Evolutionary conservation across 2,113 vertebrate species (phyloP), one percentile per base, ranked within the genome.

Genomic region (Hylia prasina): DNA sequence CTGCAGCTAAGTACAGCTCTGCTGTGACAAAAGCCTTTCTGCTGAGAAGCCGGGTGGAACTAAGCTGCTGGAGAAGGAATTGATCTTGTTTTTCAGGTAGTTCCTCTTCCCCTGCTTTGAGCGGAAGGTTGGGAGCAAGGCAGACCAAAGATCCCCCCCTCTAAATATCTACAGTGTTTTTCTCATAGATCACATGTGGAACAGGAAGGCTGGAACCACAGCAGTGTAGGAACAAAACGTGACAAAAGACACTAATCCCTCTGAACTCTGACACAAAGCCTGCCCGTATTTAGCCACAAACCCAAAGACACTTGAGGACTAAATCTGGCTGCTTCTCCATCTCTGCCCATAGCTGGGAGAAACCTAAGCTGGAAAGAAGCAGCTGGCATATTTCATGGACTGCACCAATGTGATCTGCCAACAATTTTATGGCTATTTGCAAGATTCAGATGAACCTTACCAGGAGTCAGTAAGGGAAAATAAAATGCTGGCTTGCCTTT

Each of bases 321-420:
- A 77, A 80, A 90, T 85, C 78, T 69, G 81, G 58, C 63, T 69
- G 68, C 63, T 85, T 25, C 37, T 82, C 30, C 78, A 70, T 57
- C 85, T 88, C 70, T 90, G 71, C 87, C 70, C 50, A 81, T 25
- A 91, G 85, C 87, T 78, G 95, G 68, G 63, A 73, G 90, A 93
- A 94, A 76, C 22, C 56, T 73, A 91, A 90, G 47, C 71, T 92
- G 82, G 47, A 82, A 89, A 54, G 87, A 77, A 77, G 75, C 75
- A 95, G 85, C 87, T 94, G 75, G 60, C 71, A 37, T 72, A 82
- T 88, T 95, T 94, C 87, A 95, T 60, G 24, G 63, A 70, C 90
- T 64, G 53, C 54, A 93, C 22, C 54, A 50, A 15, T 70, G 30
- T 51, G 64, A 88, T 91, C 63, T 88, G 78, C 87, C 93, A 96